Evolutionary conservation across 2,113 vertebrate genomes (phyloP).

Genomic region (Noctilio leporinus): DNA sequence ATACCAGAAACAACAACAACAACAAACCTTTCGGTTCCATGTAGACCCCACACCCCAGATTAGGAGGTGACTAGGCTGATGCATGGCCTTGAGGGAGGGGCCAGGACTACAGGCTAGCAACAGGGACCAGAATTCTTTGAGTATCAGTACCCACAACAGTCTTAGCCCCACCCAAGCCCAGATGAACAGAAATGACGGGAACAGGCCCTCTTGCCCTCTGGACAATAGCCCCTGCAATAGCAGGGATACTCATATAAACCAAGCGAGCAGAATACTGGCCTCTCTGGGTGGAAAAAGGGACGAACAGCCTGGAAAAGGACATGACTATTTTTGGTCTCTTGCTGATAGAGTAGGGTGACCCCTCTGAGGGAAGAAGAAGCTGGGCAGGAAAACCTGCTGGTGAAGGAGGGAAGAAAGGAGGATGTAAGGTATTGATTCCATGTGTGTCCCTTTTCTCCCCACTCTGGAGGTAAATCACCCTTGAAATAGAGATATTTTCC

Average conservation of each 20-base stretch:
- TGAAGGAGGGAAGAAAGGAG: neutral
- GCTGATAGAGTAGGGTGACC: neutral
- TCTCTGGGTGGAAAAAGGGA: neutral
- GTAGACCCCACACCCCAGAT: neutral
- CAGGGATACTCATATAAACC: neutral
- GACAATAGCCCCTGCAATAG: neutral
- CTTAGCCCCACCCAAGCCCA: neutral
- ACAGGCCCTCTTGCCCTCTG: neutral
- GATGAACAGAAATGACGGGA: neutral
- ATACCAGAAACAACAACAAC: neutral
- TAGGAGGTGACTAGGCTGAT: neutral
- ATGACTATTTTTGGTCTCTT: neutral
- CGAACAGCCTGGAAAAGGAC: neutral
- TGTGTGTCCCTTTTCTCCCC: neutral
- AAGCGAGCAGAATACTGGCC: neutral
- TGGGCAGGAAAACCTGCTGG: neutral
- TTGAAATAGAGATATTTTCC: conserved; percentile 39
- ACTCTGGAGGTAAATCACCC: neutral
- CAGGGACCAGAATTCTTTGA: neutral
- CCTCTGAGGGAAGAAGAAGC: neutral
- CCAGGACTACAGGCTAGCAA: neutral
- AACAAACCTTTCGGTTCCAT: neutral
- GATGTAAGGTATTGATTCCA: neutral
- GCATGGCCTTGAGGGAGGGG: neutral
- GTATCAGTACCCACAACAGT: neutral